Percentiles rank a stretch among this genome's conserved stretches.
These are phyloP conservation scores for Tenthredo livida DNA, from an alignment of 2,888 invertebrate species.

Conservation along the genomic window DNA sequence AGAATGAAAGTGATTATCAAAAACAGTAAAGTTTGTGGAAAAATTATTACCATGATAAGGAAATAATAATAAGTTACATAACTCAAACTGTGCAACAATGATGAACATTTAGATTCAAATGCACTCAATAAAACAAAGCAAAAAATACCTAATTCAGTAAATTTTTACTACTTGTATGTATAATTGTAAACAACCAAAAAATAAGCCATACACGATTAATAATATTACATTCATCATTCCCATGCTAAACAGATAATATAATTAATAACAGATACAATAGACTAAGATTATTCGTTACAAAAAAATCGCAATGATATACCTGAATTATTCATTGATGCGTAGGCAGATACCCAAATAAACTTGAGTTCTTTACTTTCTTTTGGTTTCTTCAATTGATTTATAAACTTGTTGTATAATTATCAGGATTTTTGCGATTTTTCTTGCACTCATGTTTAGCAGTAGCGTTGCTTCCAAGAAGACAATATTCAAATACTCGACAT, in stretches of 20 bases:
- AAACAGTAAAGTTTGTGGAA: background rate
- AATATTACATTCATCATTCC: slow-evolving; percentile 37
- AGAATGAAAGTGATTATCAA: background rate
- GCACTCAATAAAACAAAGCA: background rate
- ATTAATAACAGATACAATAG: slow-evolving; percentile 9
- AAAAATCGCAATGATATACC: slow-evolving; percentile 19
- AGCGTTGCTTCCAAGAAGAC: background rate
- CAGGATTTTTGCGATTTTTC: background rate
- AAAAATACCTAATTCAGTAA: background rate
- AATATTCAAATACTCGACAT: background rate
- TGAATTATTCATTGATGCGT: background rate
- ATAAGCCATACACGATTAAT: background rate
- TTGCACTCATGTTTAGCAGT: background rate
- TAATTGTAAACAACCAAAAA: slow-evolving; percentile 6
- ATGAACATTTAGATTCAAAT: slow-evolving; percentile 7
- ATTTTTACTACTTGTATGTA: background rate
- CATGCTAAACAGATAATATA: slow-evolving; percentile 38
- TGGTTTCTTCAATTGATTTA: background rate
- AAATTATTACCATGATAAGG: background rate
- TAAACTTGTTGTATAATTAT: background rate
- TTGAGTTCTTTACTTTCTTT: background rate
- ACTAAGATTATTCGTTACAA: background rate
- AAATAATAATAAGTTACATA: background rate
- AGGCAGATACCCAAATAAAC: background rate
- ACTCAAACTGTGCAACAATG: background rate